Base-by-base conservation (phyloP, 2,888 invertebrate species). In the Himalopsyche anomala region DNA sequence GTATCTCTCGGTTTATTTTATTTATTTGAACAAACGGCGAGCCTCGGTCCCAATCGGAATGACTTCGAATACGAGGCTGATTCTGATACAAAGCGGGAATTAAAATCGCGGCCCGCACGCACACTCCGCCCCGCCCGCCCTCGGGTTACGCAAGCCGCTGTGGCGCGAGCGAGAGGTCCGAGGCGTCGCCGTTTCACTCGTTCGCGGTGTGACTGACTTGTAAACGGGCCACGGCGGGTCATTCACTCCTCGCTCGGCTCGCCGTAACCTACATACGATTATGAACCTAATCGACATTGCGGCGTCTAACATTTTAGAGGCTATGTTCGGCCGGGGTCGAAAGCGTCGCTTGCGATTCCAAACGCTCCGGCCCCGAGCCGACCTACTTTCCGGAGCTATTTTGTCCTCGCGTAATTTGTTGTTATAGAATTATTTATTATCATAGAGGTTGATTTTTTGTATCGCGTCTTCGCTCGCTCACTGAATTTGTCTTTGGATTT, bases 141-240 rank as follows among this genome's bases (percentile, higher is more conserved):
- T 36, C 12, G 36, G 74, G 74, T 74, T 74, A 87, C 84, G 87
- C 87, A 87, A 85, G 88, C 54, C 40, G 15, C 83, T 80, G 85
- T 81, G 84, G 87, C 84, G 83, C 81, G 87, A 86, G 86, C 86
- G 86, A 84, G 86, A 82, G 82, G 85, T 74, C 81, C 82, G 86
- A 79, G 40, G 87, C 62, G 89, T 89, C 88, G 87, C 87, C 88
- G 89, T 89, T 90, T 89, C 91, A 90, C 91, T 91, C 91, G 91
- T 91, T 91, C 90, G 92, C 92, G 91, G 91, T 93, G 95, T 95
- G 94, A 95, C 93, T 94, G 95, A 94, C 93, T 94, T 93, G 92
- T 94, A 95, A 94, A 93, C 94, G 92, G 95, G 95, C 95, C 95
- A 94, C 94, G 94, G 92, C 94, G 94, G 94, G 92, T 92, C 92